phyloP scores from a whole-genome alignment of 2,113 vertebrate species.

The Microtus richardsoni region DNA sequence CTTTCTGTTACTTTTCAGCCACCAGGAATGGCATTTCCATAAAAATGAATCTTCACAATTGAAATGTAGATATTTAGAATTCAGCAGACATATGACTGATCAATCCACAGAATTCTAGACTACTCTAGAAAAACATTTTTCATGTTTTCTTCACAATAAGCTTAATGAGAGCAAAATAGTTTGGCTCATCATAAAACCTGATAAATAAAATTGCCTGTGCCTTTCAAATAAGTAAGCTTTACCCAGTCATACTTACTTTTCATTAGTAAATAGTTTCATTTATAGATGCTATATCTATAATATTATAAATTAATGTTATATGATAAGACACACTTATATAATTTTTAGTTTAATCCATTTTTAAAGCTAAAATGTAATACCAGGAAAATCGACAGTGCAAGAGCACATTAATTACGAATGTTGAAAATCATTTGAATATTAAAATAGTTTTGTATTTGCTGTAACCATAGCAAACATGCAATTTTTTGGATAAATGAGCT shows the following conservation, averaged over 20 bases:
- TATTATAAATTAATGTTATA: not conserved
- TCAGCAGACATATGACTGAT: constrained; percentile 9
- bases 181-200: constrained; percentile 12
- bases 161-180: constrained; percentile 48
- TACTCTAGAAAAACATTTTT: constrained; percentile 42
- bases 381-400: constrained; percentile 7
- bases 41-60: constrained; percentile 41
- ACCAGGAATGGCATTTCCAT: constrained; percentile 39
- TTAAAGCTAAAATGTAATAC: constrained; percentile 31
- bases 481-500: constrained; percentile 10
- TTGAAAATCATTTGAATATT: constrained; percentile 28
- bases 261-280: not conserved
- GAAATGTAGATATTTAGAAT: constrained; percentile 65
- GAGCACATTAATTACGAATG: constrained; percentile 13
- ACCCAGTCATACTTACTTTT: not conserved
- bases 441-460: constrained; percentile 31
- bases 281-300: not conserved
- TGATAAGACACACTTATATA: not conserved
- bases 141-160: not conserved
- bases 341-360: constrained; percentile 7
- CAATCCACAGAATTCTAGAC: constrained; percentile 22
- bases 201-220: constrained; percentile 36
- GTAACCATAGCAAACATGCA: not conserved
- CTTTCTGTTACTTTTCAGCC: not conserved
- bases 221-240: constrained; percentile 21